A percentile compares a stretch with the other conserved stretches of the same genome.
phyloP scores from a whole-genome alignment of 2,113 vertebrate species.

The Pionites leucogaster region DNA sequence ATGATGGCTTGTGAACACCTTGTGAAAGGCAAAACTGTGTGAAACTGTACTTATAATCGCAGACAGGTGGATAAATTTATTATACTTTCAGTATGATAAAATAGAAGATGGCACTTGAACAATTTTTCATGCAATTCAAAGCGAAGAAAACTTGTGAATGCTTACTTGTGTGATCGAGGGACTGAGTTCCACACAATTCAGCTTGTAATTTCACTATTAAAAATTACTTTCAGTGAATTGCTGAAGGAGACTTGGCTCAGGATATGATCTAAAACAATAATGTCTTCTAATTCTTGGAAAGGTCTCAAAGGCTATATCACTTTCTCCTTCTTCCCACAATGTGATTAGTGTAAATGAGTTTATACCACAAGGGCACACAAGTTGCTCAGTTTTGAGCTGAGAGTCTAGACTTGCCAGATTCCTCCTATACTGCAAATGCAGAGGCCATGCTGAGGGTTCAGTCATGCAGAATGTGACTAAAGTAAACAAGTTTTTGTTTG shows the following conservation, averaged over 20 bases:
- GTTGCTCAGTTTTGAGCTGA: background rate
- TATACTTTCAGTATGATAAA: background rate
- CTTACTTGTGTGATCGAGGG: background rate
- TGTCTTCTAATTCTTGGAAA: background rate
- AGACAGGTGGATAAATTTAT: background rate
- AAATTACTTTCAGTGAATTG: background rate
- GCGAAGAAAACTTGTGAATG: background rate
- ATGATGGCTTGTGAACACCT: background rate
- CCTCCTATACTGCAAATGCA: background rate
- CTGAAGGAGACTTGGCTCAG: background rate
- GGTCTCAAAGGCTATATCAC: background rate
- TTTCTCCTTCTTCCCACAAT: accelerated
- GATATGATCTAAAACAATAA: background rate
- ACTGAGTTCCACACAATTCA: background rate
- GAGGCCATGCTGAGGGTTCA: background rate
- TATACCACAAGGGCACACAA: background rate
- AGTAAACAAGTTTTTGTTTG: background rate
- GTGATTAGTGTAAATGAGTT: background rate
- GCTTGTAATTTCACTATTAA: background rate
- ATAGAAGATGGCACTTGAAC: background rate
- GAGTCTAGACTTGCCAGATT: background rate
- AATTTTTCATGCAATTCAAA: background rate
- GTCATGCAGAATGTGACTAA: background rate
- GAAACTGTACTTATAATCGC: background rate
- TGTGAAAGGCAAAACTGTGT: background rate